phyloP scores from a whole-genome alignment of 2,797 vertebrate genomes.

The Fratercula arctica region DNA sequence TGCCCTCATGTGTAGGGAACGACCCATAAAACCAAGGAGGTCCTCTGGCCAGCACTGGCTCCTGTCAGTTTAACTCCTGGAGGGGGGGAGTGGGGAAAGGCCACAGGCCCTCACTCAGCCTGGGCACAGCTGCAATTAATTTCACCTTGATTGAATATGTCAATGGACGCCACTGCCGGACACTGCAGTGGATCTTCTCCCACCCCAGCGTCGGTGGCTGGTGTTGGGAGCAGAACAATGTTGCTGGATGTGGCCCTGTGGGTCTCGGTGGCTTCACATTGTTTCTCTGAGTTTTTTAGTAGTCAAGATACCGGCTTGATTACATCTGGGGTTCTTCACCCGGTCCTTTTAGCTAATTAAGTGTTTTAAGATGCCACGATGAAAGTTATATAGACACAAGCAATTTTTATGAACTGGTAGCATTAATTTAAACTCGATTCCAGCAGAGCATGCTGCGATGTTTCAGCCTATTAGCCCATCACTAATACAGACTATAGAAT shows the following conservation, averaged over 20 bases:
- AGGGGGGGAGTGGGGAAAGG: neutral
- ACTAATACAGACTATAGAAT: neutral
- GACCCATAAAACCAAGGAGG: fast-evolving
- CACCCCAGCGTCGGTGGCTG: fast-evolving
- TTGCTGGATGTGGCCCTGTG: neutral
- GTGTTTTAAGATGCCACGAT: neutral
- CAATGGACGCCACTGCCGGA: fast-evolving
- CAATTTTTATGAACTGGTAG: slow-evolving; percentile 21
- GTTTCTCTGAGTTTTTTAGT: neutral
- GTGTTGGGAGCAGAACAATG: neutral
- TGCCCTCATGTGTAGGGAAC: fast-evolving
- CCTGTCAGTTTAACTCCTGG: neutral
- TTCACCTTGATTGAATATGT: neutral
- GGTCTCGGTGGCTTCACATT: neutral
- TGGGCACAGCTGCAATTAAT: neutral
- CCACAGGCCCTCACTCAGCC: fast-evolving
- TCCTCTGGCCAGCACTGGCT: fast-evolving
- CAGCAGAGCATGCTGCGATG: neutral
- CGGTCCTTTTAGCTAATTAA: neutral
- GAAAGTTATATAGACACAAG: slow-evolving; percentile 27
- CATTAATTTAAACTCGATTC: slow-evolving; percentile 56
- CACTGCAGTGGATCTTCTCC: neutral
- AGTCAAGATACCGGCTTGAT: neutral
- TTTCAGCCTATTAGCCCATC: slow-evolving; percentile 44
- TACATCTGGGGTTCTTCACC: neutral